Base-by-base conservation (phyloP, 2,888 invertebrate species). In the Agrochola lychnidis region DNA sequence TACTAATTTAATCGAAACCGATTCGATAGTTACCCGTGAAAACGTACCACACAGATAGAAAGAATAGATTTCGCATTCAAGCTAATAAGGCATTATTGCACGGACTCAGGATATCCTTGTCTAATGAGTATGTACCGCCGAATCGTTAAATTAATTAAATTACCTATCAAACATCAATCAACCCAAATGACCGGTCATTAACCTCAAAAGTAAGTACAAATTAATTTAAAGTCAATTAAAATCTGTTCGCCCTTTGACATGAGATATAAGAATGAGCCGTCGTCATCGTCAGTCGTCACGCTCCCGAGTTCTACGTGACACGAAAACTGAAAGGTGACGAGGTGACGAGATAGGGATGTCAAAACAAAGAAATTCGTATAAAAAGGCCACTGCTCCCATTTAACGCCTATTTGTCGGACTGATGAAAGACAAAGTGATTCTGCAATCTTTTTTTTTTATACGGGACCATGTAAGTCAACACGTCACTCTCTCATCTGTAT, bases 171-270 rank as follows among this genome's bases (percentile, higher is more conserved):
- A 16, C 63, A 73, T 42, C 59, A 42, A 56, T 63, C 36, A 61
- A 16, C 30, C 68, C 19, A 66, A 61, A 69, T 48, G 56, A 45
- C 53, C 64, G 62, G 61, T 48, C 66, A 84, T 82, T 75, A 63
- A 75, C 69, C 81, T 75, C 40, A 45, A 80, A 79, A 40, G 0
- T 61, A 71, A 69, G 72, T 57, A 40, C 14, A 64, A 73, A 73
- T 75, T 70, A 73, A 73, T 76, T 64, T 61, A 45, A 67, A 81
- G 67, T 51, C 56, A 72, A 84, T 81, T 80, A 57, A 82, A 76
- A 81, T 83, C 70, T 76, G 59, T 67, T 80, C 25, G 40, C 57
- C 36, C 40, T 63, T 42, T 71, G 61, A 83, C 56, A 59, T 66
- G 14, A 53, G 53, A 42, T 75, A 66, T 51, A 72, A 79, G 71